A percentile compares a stretch with the other conserved stretches of the same genome.
Evolutionary conservation across 2,797 vertebrate genomes (phyloP).

Genomic region (Lerista edwardsae): DNA sequence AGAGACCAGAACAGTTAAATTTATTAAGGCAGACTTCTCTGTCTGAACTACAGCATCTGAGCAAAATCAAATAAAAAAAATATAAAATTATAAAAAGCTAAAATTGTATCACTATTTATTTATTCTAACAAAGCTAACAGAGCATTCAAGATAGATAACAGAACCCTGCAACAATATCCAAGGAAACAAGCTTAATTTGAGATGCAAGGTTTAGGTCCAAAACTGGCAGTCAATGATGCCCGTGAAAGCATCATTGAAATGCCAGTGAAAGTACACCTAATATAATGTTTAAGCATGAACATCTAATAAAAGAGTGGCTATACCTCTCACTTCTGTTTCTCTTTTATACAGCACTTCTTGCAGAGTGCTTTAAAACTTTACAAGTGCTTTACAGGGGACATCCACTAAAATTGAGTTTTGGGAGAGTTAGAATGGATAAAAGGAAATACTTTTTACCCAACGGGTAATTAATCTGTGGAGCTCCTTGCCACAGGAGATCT

Average conservation of each 20-base stretch:
- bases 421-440: too few relatives aligned
- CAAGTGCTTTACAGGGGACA: too few relatives aligned
- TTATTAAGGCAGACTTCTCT: not conserved
- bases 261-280: too few relatives aligned
- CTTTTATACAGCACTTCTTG: not conserved
- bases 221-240: not conserved
- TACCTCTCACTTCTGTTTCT: not conserved
- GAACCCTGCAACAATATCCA: not conserved
- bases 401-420: too few relatives aligned
- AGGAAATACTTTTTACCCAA: too few relatives aligned
- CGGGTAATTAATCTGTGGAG: too few relatives aligned
- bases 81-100: not conserved
- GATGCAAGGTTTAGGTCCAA: not conserved
- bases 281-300: too few relatives aligned
- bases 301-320: too few relatives aligned
- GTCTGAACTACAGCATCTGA: not conserved
- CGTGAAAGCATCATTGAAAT: too few relatives aligned
- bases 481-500: too few relatives aligned
- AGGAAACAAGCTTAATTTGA: not conserved
- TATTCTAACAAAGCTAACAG: not conserved
- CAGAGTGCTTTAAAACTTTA: not conserved
- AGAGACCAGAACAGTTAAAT: not conserved
- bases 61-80: not conserved
- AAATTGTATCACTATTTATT: not conserved
- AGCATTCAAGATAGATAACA: not conserved